phyloP scores from a whole-genome alignment of 2,888 invertebrate genomes.

The Nymphalis polychloros region DNA sequence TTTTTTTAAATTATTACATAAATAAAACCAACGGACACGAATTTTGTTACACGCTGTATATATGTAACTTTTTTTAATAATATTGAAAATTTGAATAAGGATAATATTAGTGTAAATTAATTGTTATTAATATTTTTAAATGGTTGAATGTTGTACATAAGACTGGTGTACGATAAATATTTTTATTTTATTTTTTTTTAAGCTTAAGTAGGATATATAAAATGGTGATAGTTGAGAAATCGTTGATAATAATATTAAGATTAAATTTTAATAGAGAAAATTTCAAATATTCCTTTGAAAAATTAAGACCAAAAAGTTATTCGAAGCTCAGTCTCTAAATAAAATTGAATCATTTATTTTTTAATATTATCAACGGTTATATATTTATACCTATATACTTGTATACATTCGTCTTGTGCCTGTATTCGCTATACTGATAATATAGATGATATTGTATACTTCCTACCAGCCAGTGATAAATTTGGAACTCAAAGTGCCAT shows the following conservation, averaged over 20 bases:
- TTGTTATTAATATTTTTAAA: background rate
- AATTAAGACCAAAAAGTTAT: background rate
- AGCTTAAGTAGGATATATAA: conserved; percentile 1
- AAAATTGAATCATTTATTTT: background rate
- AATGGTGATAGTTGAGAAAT: background rate
- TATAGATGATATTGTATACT: conserved; percentile 33
- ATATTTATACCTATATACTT: background rate
- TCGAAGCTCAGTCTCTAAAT: no score
- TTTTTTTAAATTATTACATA: no score
- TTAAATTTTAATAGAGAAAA: no score
- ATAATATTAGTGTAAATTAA: background rate
- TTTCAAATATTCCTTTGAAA: no score
- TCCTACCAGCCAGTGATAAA: conserved; percentile 12
- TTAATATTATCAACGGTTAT: conserved; percentile 14
- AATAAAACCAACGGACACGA: no score
- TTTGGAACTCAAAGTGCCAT: conserved; percentile 10
- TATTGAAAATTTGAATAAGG: background rate
- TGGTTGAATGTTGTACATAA: conserved; percentile 1
- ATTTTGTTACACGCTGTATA: no score
- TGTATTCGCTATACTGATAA: conserved; percentile 23
- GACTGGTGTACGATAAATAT: conserved; percentile 5
- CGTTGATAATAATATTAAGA: background rate
- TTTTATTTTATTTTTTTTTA: background rate
- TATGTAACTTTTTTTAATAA: background rate
- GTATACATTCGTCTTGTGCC: conserved; percentile 28